phyloP scores from a whole-genome alignment of 2,888 invertebrate genomes.

The Argynnis bischoffii region DNA sequence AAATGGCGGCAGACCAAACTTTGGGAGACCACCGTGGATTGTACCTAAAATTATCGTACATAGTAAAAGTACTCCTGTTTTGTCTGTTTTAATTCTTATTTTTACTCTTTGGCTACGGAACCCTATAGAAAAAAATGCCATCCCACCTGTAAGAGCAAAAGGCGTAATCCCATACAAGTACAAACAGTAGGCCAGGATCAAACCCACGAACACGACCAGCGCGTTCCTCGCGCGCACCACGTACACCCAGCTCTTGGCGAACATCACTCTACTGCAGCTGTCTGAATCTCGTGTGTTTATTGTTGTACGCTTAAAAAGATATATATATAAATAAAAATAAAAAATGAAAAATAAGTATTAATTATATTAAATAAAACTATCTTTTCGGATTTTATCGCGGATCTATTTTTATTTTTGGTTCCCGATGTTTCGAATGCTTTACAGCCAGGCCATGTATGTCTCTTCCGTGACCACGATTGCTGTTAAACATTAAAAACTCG shows the following conservation, averaged over 20 bases:
- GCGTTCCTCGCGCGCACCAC: slow-evolving; percentile 89
- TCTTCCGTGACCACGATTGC: too few species aligned
- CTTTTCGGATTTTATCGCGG: too few species aligned
- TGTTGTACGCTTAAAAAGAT: slow-evolving; percentile 27
- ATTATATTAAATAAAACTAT: too few species aligned
- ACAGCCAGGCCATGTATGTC: too few species aligned
- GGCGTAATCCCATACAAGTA: slow-evolving; percentile 77
- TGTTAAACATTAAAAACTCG: too few species aligned
- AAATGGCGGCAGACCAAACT: slow-evolving; percentile 86
- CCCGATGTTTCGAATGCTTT: too few species aligned
- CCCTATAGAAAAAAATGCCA: neutral
- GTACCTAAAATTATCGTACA: slow-evolving; percentile 61
- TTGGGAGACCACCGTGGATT: slow-evolving; percentile 87
- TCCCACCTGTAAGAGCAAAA: slow-evolving; percentile 86
- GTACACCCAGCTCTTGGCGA: slow-evolving; percentile 51
- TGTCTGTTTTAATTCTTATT: too few species aligned
- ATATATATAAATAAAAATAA: neutral
- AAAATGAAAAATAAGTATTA: too few species aligned
- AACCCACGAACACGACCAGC: slow-evolving; percentile 87
- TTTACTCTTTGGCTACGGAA: too few species aligned
- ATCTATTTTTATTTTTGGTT: too few species aligned
- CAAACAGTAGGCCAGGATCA: slow-evolving; percentile 81
- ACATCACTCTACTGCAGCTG: slow-evolving; percentile 32
- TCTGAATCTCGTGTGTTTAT: slow-evolving; percentile 24
- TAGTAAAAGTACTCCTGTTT: too few species aligned